phyloP scores from a whole-genome alignment of 2,888 invertebrate species.

The Steinernema hermaphroditum region DNA sequence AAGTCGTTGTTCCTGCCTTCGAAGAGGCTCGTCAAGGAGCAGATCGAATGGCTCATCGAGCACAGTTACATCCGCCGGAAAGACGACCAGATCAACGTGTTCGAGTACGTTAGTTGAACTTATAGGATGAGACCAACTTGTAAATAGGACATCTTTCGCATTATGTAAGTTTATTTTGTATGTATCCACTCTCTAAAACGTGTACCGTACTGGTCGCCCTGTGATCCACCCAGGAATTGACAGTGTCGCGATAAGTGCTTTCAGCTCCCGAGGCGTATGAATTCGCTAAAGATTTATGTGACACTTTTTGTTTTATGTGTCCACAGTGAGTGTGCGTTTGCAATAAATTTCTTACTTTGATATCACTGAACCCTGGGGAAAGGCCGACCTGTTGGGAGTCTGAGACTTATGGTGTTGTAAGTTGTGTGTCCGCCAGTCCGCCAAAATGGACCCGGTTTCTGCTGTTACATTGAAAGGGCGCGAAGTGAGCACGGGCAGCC shows the following conservation, averaged over 20 bases:
- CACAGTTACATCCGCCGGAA: constrained; percentile 70
- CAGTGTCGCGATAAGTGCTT: background rate
- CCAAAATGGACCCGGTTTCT: too few species aligned
- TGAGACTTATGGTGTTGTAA: too few species aligned
- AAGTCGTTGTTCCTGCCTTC: constrained; percentile 99
- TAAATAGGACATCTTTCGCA: background rate
- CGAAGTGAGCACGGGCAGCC: too few species aligned
- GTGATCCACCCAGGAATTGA: background rate
- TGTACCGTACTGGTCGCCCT: background rate
- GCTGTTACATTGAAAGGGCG: too few species aligned
- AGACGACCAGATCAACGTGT: constrained; percentile 55
- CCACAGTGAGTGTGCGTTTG: too few species aligned
- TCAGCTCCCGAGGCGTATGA: too few species aligned
- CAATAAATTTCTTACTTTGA: too few species aligned
- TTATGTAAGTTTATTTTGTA: background rate
- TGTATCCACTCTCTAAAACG: constrained; percentile 1
- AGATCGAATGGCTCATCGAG: constrained; percentile 98
- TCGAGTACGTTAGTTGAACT: constrained; percentile 55
- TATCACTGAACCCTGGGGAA: too few species aligned
- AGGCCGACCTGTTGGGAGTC: too few species aligned
- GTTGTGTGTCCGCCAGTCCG: too few species aligned
- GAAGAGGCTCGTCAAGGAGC: constrained; percentile 99
- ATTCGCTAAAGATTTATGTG: too few species aligned
- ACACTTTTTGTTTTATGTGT: too few species aligned
- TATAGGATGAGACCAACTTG: background rate